Percentiles rank a stretch among this genome's conserved stretches.
phyloP scores from a whole-genome alignment of 1,140 invertebrate genomes.

The Drosophila biarmipes region DNA sequence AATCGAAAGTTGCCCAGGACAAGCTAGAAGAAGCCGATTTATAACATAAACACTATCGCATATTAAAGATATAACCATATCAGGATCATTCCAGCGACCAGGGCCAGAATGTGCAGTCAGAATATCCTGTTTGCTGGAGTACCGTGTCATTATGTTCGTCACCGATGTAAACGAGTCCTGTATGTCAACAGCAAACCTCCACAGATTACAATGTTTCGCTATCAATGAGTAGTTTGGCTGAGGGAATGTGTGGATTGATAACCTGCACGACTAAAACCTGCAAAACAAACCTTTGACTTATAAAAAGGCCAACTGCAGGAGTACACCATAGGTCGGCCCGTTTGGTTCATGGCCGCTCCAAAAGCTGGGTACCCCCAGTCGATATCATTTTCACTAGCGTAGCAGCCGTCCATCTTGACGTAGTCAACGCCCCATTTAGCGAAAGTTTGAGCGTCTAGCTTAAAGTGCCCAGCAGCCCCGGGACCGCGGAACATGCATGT shows the following conservation, averaged over 20 bases:
- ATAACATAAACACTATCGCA: too few species aligned
- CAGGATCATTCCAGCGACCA: slow-evolving; percentile 98
- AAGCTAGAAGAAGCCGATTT: slow-evolving; percentile 86
- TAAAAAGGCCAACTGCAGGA: slow-evolving; percentile 99
- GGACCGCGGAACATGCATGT: slow-evolving; percentile 98
- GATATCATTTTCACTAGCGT: slow-evolving; percentile 85
- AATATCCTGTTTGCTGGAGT: slow-evolving; percentile 93
- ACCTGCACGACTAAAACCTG: not conserved
- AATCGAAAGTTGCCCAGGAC: slow-evolving; percentile 98
- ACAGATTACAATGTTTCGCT: slow-evolving; percentile 95
- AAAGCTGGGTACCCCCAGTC: slow-evolving; percentile 58
- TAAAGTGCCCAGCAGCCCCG: slow-evolving; percentile 93
- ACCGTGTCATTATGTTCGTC: slow-evolving; percentile 95
- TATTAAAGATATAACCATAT: slow-evolving; percentile 90
- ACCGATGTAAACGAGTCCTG: slow-evolving; percentile 96
- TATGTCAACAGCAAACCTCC: slow-evolving; percentile 98
- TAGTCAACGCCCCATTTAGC: slow-evolving; percentile 98
- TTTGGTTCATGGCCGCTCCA: slow-evolving; percentile 51
- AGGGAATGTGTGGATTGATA: not conserved
- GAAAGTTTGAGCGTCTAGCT: slow-evolving; percentile 95
- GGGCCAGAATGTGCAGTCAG: slow-evolving; percentile 95
- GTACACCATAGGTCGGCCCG: slow-evolving; percentile 91
- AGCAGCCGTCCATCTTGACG: slow-evolving; percentile 98
- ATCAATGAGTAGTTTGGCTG: slow-evolving; percentile 95
- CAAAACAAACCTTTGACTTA: slow-evolving; percentile 87